phyloP scores from a whole-genome alignment of 2,113 vertebrate genomes.

The Copsychus sechellarum region DNA sequence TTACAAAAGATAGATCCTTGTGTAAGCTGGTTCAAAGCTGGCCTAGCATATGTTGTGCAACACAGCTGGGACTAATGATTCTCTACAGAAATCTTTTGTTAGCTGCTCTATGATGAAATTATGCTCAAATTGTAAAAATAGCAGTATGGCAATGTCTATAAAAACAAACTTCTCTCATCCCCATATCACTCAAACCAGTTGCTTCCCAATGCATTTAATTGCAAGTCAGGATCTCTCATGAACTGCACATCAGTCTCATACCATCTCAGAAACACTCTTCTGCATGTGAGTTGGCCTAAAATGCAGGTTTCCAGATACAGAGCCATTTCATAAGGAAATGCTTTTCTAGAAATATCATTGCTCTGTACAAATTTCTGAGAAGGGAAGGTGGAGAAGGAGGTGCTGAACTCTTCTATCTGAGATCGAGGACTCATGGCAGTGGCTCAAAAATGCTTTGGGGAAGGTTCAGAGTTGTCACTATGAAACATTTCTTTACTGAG shows the following conservation, averaged over 20 bases:
- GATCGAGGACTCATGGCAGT: fast-evolving
- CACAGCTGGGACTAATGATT: background rate
- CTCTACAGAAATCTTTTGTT: background rate
- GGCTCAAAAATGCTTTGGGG: background rate
- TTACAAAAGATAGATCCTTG: background rate
- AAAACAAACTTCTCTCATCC: background rate
- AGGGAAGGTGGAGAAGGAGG: background rate
- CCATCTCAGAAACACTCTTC: background rate
- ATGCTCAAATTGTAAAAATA: background rate
- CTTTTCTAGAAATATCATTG: background rate
- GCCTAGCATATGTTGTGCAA: background rate
- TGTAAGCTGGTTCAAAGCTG: background rate
- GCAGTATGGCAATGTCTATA: background rate
- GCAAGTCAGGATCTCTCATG: background rate
- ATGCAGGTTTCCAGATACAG: background rate
- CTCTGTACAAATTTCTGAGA: background rate
- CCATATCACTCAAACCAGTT: background rate
- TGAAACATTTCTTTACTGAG: background rate
- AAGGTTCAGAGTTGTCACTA: background rate
- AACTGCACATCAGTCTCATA: background rate
- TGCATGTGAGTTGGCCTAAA: background rate
- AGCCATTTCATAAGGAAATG: background rate
- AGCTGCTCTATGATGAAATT: background rate
- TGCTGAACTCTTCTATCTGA: background rate
- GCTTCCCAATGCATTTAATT: background rate